Conservation (phyloP, 1,140 invertebrate genomes). For the Tigriopus japonicus region DNA sequence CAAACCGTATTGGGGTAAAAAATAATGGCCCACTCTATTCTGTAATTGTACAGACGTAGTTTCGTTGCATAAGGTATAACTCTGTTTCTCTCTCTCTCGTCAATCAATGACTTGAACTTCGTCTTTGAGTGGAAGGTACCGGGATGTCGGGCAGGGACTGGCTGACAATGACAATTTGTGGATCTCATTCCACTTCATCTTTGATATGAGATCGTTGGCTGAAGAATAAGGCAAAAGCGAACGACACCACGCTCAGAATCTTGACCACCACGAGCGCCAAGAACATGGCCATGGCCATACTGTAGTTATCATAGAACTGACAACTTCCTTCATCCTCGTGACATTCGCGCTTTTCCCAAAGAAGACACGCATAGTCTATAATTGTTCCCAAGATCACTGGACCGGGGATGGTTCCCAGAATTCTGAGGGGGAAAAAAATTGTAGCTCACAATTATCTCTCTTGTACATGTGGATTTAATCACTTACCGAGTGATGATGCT, state of each 20-base stretch:
- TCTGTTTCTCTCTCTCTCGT: no score
- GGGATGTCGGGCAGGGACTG: no score
- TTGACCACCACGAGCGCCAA: not conserved
- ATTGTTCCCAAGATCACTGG: conserved; percentile 8
- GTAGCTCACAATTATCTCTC: no score
- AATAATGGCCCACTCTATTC: no score
- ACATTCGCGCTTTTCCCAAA: conserved; percentile 1
- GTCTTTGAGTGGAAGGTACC: no score
- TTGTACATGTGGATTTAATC: no score
- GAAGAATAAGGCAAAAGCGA: conserved; percentile 1
- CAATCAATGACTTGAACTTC: no score
- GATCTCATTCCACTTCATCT: not conserved
- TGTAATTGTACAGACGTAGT: no score
- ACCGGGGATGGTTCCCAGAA: conserved; percentile 8
- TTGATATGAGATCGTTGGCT: conserved; percentile 1
- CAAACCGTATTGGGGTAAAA: no score
- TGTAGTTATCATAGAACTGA: conserved; percentile 5
- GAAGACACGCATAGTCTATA: not conserved
- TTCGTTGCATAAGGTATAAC: no score
- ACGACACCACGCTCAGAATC: not conserved
- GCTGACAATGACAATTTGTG: no score
- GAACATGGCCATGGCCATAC: not conserved
- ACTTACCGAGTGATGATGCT: conserved; percentile 5
- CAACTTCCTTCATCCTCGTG: not conserved
- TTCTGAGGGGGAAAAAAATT: not conserved